Evolutionary conservation across 2,113 vertebrate species (phyloP), one percentile per base, ranked within the genome.

Genomic region (Neolamprologus toae): DNA sequence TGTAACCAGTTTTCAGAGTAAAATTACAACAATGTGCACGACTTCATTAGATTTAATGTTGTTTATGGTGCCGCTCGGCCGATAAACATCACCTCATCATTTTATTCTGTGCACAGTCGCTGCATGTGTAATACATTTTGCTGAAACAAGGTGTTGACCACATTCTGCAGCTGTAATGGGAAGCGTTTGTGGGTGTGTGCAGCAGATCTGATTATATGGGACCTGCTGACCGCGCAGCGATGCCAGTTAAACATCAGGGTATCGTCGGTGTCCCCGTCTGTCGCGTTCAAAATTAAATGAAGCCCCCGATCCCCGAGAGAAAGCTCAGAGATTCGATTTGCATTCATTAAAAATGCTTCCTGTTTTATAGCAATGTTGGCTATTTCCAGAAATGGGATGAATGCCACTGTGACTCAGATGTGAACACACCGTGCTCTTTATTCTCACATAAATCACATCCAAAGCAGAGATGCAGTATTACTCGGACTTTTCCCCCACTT

Each of bases 201-300:
- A 33, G 71, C 59, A 83, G 10, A 17, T 21, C 49, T 63, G 49
- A 17, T 31, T n/a, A n/a, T 71, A 9, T 33, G 6, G 8, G 4
- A 10, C 19, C 55, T 21, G 73, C 40, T 49, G 80, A 16, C 21
- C 2, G 9, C 40, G 53, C 73, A 63, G 6, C 33, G 21, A 19
- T 80, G n/a, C 54, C 31, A 55, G 73, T 54, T 87, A 89, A 51
- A 78, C 85, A 68, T 93, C 88, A 63, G 31, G 68, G 9, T 73
- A 42, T 80, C 54, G 16, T 81, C 33, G 78, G 28, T 31, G 53
- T 63, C 31, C 85, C 90, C 83, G 88, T 91, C 89, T 90, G 89
- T 88, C 55, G 6, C 8, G 63, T 86, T 79, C 40, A 8, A 53
- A 91, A 90, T 92, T 49, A 55, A 89, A 91, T 90, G 86, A 88